Conservation (phyloP, 2,888 invertebrate species). For the Eupithecia subumbrata region DNA sequence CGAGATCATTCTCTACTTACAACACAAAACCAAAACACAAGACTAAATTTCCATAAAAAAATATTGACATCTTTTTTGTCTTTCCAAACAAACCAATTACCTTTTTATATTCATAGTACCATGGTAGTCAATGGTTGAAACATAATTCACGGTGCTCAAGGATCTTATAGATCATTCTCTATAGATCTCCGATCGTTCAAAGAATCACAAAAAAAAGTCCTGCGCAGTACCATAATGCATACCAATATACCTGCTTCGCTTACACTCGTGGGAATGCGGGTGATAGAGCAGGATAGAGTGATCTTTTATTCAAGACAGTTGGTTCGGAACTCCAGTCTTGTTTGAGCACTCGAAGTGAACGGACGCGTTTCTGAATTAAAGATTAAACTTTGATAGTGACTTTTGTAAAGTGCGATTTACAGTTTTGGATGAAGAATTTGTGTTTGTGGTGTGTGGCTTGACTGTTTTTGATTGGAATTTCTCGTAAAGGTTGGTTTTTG, state of each 20-base stretch:
- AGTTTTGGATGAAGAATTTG: slow-evolving; percentile 17
- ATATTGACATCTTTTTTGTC: not conserved
- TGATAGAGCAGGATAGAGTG: slow-evolving; percentile 52
- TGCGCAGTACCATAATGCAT: slow-evolving; percentile 75
- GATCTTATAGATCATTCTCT: slow-evolving; percentile 71
- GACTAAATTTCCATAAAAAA: not conserved
- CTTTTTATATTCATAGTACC: slow-evolving; percentile 28
- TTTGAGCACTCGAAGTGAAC: slow-evolving; percentile 36
- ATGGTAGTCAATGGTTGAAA: slow-evolving; percentile 52
- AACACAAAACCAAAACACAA: not conserved
- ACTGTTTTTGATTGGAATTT: slow-evolving; percentile 35
- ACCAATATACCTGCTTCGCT: slow-evolving; percentile 70
- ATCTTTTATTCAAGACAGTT: slow-evolving; percentile 64
- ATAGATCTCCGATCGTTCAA: slow-evolving; percentile 75
- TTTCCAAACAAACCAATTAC: slow-evolving; percentile 10
- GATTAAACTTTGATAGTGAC: slow-evolving; percentile 17
- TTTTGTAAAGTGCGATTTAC: slow-evolving; percentile 19
- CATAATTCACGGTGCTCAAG: slow-evolving; percentile 77
- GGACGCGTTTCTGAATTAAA: slow-evolving; percentile 34
- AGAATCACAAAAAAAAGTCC: slow-evolving; percentile 77
- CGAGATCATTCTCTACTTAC: too few relatives aligned
- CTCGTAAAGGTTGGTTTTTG: slow-evolving; percentile 36
- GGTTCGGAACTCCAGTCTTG: slow-evolving; percentile 56
- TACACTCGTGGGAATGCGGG: slow-evolving; percentile 29
- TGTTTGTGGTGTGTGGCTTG: slow-evolving; percentile 24